These are phyloP conservation scores for Panthera uncia DNA, from an alignment of 2,113 vertebrate genomes.

Conservation along the genomic window DNA sequence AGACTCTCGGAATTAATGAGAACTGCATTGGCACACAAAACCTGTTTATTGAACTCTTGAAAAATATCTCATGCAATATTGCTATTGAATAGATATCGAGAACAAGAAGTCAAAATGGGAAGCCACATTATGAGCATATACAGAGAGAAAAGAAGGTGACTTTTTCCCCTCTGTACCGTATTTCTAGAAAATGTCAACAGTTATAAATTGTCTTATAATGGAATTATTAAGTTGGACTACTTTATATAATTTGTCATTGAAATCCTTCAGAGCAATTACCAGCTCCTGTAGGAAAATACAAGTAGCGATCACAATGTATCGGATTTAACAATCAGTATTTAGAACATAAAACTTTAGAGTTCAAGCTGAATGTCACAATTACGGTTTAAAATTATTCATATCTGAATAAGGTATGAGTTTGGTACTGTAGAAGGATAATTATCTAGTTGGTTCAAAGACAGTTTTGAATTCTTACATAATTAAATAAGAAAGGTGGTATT, in stretches of 20 bases:
- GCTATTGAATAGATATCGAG: not conserved
- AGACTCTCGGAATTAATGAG: not conserved
- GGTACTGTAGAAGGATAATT: not conserved
- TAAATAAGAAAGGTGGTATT: not conserved
- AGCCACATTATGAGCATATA: not conserved
- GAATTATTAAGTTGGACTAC: not conserved
- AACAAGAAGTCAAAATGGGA: not conserved
- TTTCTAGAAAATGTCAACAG: not conserved
- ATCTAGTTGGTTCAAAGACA: not conserved
- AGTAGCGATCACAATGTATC: not conserved
- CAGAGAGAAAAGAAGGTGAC: not conserved
- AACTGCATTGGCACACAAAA: not conserved
- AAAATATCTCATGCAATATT: not conserved
- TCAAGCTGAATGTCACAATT: conserved; percentile 29
- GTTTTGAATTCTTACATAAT: not conserved
- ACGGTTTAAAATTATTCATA: conserved; percentile 34
- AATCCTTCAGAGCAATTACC: not conserved
- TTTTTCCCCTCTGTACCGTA: not conserved
- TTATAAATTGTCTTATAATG: not conserved
- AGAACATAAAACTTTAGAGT: not conserved
- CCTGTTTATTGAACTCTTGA: not conserved
- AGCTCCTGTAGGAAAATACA: not conserved
- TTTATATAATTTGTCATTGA: not conserved
- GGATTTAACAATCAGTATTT: not conserved
- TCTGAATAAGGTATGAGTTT: conserved; percentile 11